These are phyloP conservation scores for Drusus annulatus DNA, from an alignment of 1,140 invertebrate genomes.

Conservation along the genomic window DNA sequence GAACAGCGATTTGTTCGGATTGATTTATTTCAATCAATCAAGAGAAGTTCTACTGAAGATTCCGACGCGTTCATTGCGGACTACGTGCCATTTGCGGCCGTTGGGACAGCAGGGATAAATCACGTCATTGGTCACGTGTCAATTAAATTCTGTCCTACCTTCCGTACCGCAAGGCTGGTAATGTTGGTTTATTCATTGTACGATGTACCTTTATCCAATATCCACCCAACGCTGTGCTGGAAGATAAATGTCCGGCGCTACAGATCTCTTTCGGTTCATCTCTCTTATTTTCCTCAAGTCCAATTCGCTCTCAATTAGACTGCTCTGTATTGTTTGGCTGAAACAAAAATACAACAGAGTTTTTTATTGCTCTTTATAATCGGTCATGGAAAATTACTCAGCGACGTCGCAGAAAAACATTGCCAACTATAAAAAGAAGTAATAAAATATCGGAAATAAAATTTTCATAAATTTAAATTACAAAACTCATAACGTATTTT, in stretches of 20 bases:
- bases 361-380: too few species aligned
- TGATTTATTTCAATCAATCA: slow-evolving; percentile 5
- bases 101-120: too few species aligned
- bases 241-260: slow-evolving; percentile 9
- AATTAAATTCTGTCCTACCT: slow-evolving; percentile 16
- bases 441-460: too few species aligned
- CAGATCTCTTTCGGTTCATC: not conserved
- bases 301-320: too few species aligned
- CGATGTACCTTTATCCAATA: not conserved
- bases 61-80: too few species aligned
- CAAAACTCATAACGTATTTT: too few species aligned
- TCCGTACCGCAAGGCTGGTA: not conserved
- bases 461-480: too few species aligned
- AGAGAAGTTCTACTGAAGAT: not conserved
- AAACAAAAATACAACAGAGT: not conserved
- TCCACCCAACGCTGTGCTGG: not conserved
- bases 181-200: slow-evolving; percentile 5
- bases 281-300: not conserved
- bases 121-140: slow-evolving; percentile 13
- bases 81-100: not conserved
- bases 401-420: too few species aligned
- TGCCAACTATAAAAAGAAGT: too few species aligned
- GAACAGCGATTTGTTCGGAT: not conserved
- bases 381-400: too few species aligned
- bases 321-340: not conserved